These are phyloP conservation scores for zebrafish (Danio rerio) DNA, from an alignment of 2,113 vertebrate species.

Conservation along the genomic window DNA sequence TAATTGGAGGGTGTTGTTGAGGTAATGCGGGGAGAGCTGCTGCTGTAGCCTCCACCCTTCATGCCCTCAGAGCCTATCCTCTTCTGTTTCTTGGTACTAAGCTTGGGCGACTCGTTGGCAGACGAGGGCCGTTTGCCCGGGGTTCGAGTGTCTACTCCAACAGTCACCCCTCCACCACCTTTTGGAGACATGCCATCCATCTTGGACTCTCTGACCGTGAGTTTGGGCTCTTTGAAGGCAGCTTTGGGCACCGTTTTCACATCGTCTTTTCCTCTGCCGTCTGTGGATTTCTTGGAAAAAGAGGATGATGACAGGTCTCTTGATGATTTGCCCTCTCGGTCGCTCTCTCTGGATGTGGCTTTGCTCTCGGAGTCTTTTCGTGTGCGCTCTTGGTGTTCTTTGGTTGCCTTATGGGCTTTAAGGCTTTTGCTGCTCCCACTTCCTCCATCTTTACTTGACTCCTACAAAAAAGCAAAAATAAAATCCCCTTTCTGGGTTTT, in stretches of 20 bases:
- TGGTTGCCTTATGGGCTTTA: conserved; percentile 90
- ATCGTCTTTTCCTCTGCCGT: conserved; percentile 91
- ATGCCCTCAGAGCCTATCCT: conserved; percentile 88
- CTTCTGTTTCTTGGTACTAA: conserved; percentile 92
- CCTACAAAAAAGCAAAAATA: conserved; percentile 58
- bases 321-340: conserved; percentile 81
- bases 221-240: conserved; percentile 95
- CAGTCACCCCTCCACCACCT: conserved; percentile 80
- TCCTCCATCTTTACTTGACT: conserved; percentile 79
- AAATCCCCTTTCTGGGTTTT: too few species aligned
- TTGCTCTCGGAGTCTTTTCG: conserved; percentile 96
- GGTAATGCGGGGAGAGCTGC: conserved; percentile 85
- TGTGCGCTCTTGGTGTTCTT: conserved; percentile 91
- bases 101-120: conserved; percentile 87
- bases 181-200: conserved; percentile 91
- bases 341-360: conserved; percentile 80
- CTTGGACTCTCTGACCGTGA: conserved; percentile 92
- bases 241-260: conserved; percentile 88
- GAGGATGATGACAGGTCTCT: conserved; percentile 72
- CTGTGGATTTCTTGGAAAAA: conserved; percentile 82
- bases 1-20: conserved; percentile 74
- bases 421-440: conserved; percentile 81
- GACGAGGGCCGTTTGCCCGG: conserved; percentile 88
- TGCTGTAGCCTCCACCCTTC: conserved; percentile 76
- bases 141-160: conserved; percentile 78